Base-by-base conservation (phyloP, 2,797 vertebrate genomes). In the Urosaurus nigricauda region DNA sequence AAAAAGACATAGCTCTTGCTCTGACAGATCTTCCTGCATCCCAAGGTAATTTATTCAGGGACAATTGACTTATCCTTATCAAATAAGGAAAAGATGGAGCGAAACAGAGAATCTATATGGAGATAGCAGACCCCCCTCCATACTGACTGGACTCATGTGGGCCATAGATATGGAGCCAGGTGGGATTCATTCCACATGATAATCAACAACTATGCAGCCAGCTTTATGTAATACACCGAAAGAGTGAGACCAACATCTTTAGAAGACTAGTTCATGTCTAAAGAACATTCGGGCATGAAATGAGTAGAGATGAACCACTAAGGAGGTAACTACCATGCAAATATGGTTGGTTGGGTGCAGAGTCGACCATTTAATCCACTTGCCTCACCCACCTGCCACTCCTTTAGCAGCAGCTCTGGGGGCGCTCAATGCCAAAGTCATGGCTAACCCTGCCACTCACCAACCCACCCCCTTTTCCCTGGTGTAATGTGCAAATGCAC, bases 171-270 rank as follows among this genome's bases (percentile, higher is more conserved):
- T 21, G 32, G 70, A 86, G 26, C 35, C 86, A 84, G 88, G 88
- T 86, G 88, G 84, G 58, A 84, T 53, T n/a, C 21, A 40, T 24
- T 70, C 7, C n/a, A 56, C 47, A 68, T 19, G 40, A 88, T 51
- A 9, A 65, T 12, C 37, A 88, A 71, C 70, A 79, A 88, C 29
- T 51, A 29, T 77, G 88, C 79, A 83, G 79, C 35, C 47, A 77
- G 56, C 83, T 83, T 93, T 93, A 93, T 43, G 56, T 92, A 94
- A 94, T 26, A 21, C 40, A 65, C 2, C 71, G 63, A 29, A 56
- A 80, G 73, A 79, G 75, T 87, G 84, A 40, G 56, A 83, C 35
- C 3, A 71, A 78, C 84, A 88, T 90, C 90, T 79, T 90, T 79
- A 79, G 78, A 75, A 83, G 60, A 63, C 56, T 32, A 40, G 14